A percentile compares a stretch with the other conserved stretches of the same genome.
These are phyloP conservation scores for Armadillidium nasatum DNA, from an alignment of 1,140 invertebrate genomes.

Conservation along the genomic window DNA sequence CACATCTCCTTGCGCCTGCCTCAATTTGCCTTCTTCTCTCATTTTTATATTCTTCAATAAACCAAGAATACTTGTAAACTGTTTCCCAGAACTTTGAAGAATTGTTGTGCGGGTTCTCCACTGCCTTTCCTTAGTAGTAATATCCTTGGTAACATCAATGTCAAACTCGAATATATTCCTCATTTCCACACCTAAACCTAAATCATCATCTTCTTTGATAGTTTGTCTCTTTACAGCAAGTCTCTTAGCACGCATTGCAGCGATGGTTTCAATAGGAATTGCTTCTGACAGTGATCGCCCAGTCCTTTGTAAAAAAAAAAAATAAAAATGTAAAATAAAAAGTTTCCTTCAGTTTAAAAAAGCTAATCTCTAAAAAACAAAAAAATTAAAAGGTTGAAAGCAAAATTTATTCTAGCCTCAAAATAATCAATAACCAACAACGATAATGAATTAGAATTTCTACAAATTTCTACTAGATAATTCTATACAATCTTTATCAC, in stretches of 20 bases:
- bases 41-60: constrained; percentile 87
- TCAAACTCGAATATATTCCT: constrained; percentile 89
- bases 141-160: constrained; percentile 91
- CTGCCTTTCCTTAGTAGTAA: constrained; percentile 86
- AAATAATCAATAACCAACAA: too few species aligned
- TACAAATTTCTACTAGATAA: too few species aligned
- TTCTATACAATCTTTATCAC: too few species aligned
- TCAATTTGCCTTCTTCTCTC: constrained; percentile 76
- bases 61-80: constrained; percentile 80
- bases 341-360: background rate
- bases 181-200: constrained; percentile 70
- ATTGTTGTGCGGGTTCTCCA: constrained; percentile 87
- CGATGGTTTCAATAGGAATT: constrained; percentile 96
- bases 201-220: constrained; percentile 84
- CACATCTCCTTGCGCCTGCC: constrained; percentile 37
- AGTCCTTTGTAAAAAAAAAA: background rate
- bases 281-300: constrained; percentile 81
- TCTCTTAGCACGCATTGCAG: constrained; percentile 94
- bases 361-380: background rate
- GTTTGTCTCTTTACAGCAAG: constrained; percentile 93
- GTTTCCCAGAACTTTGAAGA: background rate
- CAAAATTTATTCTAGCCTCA: too few species aligned
- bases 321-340: too few species aligned
- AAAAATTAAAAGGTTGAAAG: too few species aligned
- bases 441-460: too few species aligned